Evolutionary conservation across 2,113 vertebrate species (phyloP), one percentile per base, ranked within the genome.

Genomic region (Chlamydotis undulata): DNA sequence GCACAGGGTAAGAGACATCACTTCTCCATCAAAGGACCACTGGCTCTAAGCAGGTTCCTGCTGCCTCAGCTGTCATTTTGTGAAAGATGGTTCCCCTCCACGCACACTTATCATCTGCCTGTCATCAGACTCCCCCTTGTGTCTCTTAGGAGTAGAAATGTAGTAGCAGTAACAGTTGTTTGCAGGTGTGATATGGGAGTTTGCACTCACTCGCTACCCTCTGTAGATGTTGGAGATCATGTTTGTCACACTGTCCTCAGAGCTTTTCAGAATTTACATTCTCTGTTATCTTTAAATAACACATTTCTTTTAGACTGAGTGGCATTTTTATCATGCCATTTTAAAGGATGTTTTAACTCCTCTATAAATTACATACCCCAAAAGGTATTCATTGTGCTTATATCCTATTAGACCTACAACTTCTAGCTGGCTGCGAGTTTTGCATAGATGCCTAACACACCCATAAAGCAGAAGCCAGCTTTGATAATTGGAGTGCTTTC

Each of bases 231-330:
- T 82, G 50, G 14, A 61, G 71, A 45, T 83, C 35, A 10, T 15
- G 5, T 69, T 93, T 92, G 61, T 92, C 37, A 53, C 56, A 14
- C 9, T n/a, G 57, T 50, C 13, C 24, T 45, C 17, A 26, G 63
- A 80, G 41, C 14, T 83, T 83, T 92, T 85, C 67, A 88, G 82
- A 83, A 80, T 83, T 95, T 92, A 77, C 68, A 14, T 68, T 83
- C 31, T 23, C 75, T 69, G 19, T 70, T 90, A 77, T 77, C 59
- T 41, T 80, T 84, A 91, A 90, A 83, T 79, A 87, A 85, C 33
- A 76, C 43, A 25, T 90, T 93, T 71, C 61, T 85, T 89, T 90
- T 49, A 49, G 45, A 37, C 23, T 57, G 74, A 76, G 57, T 37
- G 59, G 45, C 53, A 59, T 70, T 88, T 92, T 90, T 80, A 77